Conservation (phyloP, 2,797 vertebrate genomes). For the Siniperca scherzeri region DNA sequence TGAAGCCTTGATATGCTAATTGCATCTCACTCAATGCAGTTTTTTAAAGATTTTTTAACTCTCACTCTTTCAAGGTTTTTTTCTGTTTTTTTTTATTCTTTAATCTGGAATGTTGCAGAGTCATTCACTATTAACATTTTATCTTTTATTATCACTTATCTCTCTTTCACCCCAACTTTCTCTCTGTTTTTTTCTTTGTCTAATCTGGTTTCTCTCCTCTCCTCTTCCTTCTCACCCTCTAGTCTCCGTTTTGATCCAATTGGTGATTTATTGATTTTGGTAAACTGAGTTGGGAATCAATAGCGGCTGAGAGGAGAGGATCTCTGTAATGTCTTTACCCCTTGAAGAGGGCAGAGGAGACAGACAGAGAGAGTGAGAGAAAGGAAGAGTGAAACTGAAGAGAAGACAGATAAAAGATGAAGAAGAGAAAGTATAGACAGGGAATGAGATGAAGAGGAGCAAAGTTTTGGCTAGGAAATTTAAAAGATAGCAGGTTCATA, state of each 20-base stretch:
- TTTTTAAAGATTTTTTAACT: not conserved
- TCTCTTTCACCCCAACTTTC: not conserved
- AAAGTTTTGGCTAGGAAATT: slow-evolving; percentile 3
- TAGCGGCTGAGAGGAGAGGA: slow-evolving; percentile 62
- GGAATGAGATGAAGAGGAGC: not conserved
- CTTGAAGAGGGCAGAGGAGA: slow-evolving; percentile 41
- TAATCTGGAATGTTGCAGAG: not conserved
- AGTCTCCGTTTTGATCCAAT: slow-evolving; percentile 71
- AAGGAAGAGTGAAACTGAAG: slow-evolving; percentile 17
- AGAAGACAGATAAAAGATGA: slow-evolving; percentile 16
- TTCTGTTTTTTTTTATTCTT: slow-evolving; percentile 8
- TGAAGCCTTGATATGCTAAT: slow-evolving; percentile 29
- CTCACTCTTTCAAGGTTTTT: not conserved
- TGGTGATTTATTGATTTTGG: slow-evolving; percentile 76
- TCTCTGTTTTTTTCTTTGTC: not conserved
- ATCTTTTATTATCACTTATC: slow-evolving; percentile 14
- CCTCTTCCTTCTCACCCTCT: slow-evolving; percentile 24
- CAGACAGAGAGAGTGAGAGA: slow-evolving; percentile 19
- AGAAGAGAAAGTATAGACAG: slow-evolving; percentile 9
- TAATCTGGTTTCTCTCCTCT: slow-evolving; percentile 1
- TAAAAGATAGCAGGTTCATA: slow-evolving; percentile 4
- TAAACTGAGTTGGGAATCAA: slow-evolving; percentile 69
- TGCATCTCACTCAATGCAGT: slow-evolving; percentile 1
- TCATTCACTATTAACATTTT: slow-evolving; percentile 12
- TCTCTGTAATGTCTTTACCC: slow-evolving; percentile 65